Percentiles rank a stretch among this genome's conserved stretches.
Conservation (phyloP, 2,113 vertebrate genomes). For the Hyla sarda region DNA sequence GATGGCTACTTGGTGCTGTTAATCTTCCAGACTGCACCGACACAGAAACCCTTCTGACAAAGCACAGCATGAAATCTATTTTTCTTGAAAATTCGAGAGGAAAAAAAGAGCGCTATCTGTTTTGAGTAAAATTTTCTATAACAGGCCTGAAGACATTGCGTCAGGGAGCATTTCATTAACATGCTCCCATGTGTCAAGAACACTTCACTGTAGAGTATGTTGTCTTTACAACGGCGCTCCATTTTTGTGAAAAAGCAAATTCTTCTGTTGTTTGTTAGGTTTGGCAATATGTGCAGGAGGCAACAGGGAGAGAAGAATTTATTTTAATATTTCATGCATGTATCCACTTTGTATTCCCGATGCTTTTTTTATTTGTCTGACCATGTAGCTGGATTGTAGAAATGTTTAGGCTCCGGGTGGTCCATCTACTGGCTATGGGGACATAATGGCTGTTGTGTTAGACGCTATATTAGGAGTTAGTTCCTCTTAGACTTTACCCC, state of each 20-base stretch:
- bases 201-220: neutral
- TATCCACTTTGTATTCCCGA: neutral
- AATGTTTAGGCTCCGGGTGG: too few relatives aligned
- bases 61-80: neutral
- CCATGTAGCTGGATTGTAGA: neutral
- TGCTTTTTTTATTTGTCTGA: neutral
- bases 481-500: too few relatives aligned
- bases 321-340: neutral
- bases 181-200: neutral
- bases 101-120: neutral
- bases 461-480: too few relatives aligned
- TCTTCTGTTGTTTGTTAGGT: neutral
- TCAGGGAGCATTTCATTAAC: conserved; percentile 17
- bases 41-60: neutral
- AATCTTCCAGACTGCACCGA: neutral
- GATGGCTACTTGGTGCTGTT: neutral
- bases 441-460: too few relatives aligned
- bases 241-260: neutral
- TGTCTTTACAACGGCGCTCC: neutral
- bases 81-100: neutral
- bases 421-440: too few relatives aligned
- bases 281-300: neutral
- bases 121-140: conserved; percentile 19
- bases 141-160: neutral
- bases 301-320: neutral